Evolutionary conservation across 2,113 vertebrate species (phyloP).

Genomic region (Rhinogobius similis): DNA sequence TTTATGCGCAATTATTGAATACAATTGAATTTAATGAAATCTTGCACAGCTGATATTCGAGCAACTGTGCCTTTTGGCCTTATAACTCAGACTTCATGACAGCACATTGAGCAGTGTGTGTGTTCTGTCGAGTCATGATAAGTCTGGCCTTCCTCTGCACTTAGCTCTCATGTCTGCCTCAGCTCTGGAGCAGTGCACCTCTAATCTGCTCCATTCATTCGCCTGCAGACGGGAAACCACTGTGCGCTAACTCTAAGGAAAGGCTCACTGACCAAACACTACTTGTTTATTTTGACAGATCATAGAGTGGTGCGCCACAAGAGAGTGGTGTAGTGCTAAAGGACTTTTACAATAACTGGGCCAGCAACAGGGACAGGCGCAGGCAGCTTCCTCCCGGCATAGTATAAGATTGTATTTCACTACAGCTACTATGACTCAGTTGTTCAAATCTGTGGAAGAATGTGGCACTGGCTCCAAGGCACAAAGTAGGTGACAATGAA

Average conservation of each 20-base stretch:
- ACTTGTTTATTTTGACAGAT: conserved; percentile 67
- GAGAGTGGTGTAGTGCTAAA: conserved; percentile 27
- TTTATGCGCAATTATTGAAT: too few species aligned
- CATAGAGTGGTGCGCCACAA: conserved; percentile 52
- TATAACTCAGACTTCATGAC: neutral
- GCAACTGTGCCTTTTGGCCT: too few species aligned
- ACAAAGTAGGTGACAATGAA: conserved; percentile 1
- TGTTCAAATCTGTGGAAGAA: neutral
- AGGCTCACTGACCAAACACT: conserved; percentile 53
- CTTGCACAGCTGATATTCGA: neutral
- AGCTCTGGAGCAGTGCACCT: conserved; percentile 35
- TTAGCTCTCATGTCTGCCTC: conserved; percentile 29
- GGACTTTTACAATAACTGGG: conserved; percentile 33
- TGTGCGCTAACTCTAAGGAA: conserved; percentile 30
- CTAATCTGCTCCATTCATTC: conserved; percentile 59
- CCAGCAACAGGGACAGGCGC: conserved; percentile 1
- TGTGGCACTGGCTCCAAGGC: conserved; percentile 1
- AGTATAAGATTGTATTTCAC: neutral
- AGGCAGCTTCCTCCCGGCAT: conserved; percentile 22
- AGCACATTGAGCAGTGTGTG: neutral
- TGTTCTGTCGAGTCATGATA: conserved; percentile 37
- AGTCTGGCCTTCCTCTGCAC: conserved; percentile 14
- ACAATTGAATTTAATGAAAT: neutral
- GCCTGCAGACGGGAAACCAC: conserved; percentile 38
- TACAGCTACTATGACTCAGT: neutral